Percentiles rank a stretch among this genome's conserved stretches.
Conservation (phyloP, 2,888 invertebrate genomes). For the Steinernema carpocapsae region DNA sequence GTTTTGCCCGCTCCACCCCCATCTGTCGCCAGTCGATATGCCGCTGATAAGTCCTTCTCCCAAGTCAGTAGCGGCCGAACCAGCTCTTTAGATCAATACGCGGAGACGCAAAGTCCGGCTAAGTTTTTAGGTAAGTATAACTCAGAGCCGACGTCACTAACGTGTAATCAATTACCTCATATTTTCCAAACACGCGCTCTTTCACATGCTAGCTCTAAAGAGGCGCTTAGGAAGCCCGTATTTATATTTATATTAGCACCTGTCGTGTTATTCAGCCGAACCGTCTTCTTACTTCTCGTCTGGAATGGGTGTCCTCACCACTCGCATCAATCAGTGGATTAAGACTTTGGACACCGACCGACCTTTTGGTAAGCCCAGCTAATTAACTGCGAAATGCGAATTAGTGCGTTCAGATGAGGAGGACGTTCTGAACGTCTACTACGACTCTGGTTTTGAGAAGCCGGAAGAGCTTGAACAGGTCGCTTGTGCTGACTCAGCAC, state of each 20-base stretch:
- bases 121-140: conserved; percentile 27
- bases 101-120: conserved; percentile 27
- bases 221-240: too few relatives aligned
- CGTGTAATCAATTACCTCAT: conserved; percentile 24
- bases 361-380: conserved; percentile 9
- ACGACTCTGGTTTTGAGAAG: too few relatives aligned
- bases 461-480: too few relatives aligned
- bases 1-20: conserved; percentile 46
- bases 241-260: too few relatives aligned
- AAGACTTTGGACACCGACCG: conserved; percentile 2
- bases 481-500: too few relatives aligned
- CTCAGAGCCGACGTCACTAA: too few relatives aligned
- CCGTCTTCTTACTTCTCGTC: conserved; percentile 10
- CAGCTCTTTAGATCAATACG: conserved; percentile 26
- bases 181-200: conserved; percentile 8
- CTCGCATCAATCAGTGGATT: conserved; percentile 18
- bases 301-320: not conserved
- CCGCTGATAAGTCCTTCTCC: conserved; percentile 28
- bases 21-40: conserved; percentile 45
- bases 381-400: too few relatives aligned
- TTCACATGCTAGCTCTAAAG: too few relatives aligned
- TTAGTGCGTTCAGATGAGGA: too few relatives aligned
- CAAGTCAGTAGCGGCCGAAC: conserved; percentile 27
- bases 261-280: conserved; percentile 7
- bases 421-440: too few relatives aligned